These are phyloP conservation scores for Ashinkailepas kermadecensis DNA, from an alignment of 2,888 invertebrate genomes.

Conservation along the genomic window DNA sequence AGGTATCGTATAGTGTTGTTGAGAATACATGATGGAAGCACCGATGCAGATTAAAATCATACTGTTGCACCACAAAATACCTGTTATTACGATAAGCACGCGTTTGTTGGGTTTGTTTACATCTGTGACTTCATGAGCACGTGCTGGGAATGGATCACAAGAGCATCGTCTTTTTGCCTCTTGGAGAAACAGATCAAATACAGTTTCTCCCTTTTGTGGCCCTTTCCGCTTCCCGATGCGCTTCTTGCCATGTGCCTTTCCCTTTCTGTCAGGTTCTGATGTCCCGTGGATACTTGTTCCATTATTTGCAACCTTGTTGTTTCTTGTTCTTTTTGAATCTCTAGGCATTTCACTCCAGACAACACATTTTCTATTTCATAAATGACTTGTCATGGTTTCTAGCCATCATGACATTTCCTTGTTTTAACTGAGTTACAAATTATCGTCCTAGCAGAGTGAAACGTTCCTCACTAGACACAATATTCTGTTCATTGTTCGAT, in stretches of 20 bases:
- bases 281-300: background rate
- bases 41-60: background rate
- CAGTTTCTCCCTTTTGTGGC: background rate
- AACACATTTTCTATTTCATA: too few relatives aligned
- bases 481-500: too few relatives aligned
- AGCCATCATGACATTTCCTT: too few relatives aligned
- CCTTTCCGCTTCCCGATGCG: background rate
- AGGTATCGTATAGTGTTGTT: too few relatives aligned
- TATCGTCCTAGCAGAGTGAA: too few relatives aligned
- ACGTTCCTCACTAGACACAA: too few relatives aligned
- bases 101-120: background rate
- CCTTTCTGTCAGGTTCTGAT: background rate
- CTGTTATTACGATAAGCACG: background rate
- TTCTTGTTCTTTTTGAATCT: background rate
- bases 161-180: background rate
- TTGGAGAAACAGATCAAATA: background rate
- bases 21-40: background rate
- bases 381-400: too few relatives aligned
- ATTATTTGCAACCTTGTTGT: background rate
- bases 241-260: background rate
- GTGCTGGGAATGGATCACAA: background rate
- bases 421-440: too few relatives aligned
- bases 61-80: background rate
- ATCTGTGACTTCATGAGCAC: background rate
- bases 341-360: too few relatives aligned